Evolutionary conservation across 2,797 vertebrate species (phyloP), one percentile per base, ranked within the genome.

Genomic region (Tapirus indicus): DNA sequence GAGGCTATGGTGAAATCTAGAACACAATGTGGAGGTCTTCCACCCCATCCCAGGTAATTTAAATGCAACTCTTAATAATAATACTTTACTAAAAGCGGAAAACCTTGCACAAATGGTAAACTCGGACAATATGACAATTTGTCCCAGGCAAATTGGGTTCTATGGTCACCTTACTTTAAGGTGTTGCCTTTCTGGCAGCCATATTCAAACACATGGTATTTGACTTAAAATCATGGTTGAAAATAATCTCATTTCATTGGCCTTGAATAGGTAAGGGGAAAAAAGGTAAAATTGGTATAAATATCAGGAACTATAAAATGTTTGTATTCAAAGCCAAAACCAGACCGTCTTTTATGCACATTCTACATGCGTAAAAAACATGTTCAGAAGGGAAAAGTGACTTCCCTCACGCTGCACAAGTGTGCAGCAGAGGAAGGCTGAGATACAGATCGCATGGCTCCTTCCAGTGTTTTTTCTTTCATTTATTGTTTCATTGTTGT

Each of bases 281-380:
- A 25, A 62, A 47, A 41, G 3, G 66, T 66, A 78, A 32, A 91
- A 62, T 88, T 60, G 92, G 21, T 25, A 58, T 29, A 79, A 68
- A 47, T 60, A 88, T 79, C 7, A 35, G 44, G 14, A 80, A 12
- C 52, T 82, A 79, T 56, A 83, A 86, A 75, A 60, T 84, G 2
- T 64, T 79, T 80, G 18, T 56, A 9, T 77, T 87, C 38, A 88
- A 92, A 95, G 32, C 13, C 7, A 88, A 96, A 88, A 64, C 23
- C 78, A 88, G 78, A 69, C 38, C 71, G 84, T 89, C 12, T 89
- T 91, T 71, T 44, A 23, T 58, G 27, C 2, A 56, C 35, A 52
- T 44, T 94, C 38, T 84, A 56, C 12, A 25, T 69, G 27, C 27
- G 20, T 83, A 54, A 77, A 88, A 90, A 86, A 88, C 52, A 25